Evolutionary conservation across 2,113 vertebrate genomes (phyloP).

Genomic region (Desmodus rotundus): DNA sequence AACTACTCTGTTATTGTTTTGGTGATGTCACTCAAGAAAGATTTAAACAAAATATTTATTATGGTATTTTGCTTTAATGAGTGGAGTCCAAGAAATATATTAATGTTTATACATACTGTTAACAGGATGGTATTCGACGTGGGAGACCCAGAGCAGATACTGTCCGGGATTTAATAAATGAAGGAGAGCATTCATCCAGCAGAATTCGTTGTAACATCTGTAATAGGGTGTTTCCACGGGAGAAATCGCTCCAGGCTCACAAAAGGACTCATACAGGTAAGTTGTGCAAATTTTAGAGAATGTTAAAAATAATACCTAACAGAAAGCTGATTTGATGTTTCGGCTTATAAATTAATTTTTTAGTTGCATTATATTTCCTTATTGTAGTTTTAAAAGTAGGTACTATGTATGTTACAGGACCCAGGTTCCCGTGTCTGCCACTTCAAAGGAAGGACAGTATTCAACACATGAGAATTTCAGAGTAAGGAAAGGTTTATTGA

Average conservation of each 20-base stretch:
- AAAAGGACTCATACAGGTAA: conserved; percentile 98
- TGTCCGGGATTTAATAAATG: conserved; percentile 93
- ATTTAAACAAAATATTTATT: background rate
- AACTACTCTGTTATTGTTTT: background rate
- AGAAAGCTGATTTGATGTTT: background rate
- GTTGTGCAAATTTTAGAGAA: background rate
- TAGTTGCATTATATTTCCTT: background rate
- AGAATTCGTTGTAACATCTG: conserved; percentile 97
- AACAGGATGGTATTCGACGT: conserved; percentile 91
- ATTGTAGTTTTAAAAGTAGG: background rate
- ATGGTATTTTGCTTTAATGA: background rate
- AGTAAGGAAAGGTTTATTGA: background rate
- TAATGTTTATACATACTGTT: conserved; percentile 34
- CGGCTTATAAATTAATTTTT: background rate
- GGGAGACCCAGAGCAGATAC: conserved; percentile 95
- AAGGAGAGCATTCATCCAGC: conserved; percentile 96
- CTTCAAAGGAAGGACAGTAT: background rate
- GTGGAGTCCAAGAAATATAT: background rate
- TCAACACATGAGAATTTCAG: background rate
- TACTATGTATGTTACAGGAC: background rate
- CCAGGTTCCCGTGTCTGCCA: background rate
- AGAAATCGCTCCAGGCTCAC: conserved; percentile 97
- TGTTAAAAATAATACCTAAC: background rate
- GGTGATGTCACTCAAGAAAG: background rate
- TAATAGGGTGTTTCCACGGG: conserved; percentile 95